Conservation (phyloP, 2,888 invertebrate species). For the Diarsia mendica region DNA sequence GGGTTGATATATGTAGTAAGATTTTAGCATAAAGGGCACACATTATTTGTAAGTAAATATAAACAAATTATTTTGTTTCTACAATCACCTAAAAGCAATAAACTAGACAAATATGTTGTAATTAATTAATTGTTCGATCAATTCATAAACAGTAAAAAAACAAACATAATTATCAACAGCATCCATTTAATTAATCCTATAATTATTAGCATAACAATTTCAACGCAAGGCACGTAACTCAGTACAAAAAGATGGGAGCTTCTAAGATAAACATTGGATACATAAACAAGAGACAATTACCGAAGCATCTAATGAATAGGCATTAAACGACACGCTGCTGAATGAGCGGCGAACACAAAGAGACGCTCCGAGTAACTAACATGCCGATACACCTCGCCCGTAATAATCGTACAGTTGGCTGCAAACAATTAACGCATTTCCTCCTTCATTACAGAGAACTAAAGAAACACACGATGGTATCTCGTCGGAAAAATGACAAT, state of each 20-base stretch:
- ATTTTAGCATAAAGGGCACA: neutral
- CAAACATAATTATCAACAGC: conserved; percentile 16
- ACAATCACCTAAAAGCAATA: neutral
- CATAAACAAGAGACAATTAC: conserved; percentile 71
- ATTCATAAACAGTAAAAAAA: conserved; percentile 4
- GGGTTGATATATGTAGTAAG: neutral
- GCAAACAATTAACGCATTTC: conserved; percentile 80
- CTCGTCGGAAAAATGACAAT: conserved; percentile 39
- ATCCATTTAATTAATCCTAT: conserved; percentile 51
- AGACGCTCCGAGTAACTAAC: conserved; percentile 68
- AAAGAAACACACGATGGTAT: conserved; percentile 58
- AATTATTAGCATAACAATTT: conserved; percentile 62
- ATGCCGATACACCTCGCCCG: conserved; percentile 76
- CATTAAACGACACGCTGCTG: conserved; percentile 74
- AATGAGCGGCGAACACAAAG: conserved; percentile 83
- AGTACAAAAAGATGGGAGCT: conserved; percentile 62
- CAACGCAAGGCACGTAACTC: conserved; percentile 56
- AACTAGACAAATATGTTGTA: neutral
- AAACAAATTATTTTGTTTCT: neutral
- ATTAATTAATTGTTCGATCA: neutral
- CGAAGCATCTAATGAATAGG: conserved; percentile 76
- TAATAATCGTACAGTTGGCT: conserved; percentile 77
- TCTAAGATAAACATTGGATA: conserved; percentile 62
- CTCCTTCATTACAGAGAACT: conserved; percentile 67
- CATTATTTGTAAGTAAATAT: neutral